These are phyloP conservation scores for Diarsia brunnea DNA, from an alignment of 2,888 invertebrate species.

Conservation along the genomic window DNA sequence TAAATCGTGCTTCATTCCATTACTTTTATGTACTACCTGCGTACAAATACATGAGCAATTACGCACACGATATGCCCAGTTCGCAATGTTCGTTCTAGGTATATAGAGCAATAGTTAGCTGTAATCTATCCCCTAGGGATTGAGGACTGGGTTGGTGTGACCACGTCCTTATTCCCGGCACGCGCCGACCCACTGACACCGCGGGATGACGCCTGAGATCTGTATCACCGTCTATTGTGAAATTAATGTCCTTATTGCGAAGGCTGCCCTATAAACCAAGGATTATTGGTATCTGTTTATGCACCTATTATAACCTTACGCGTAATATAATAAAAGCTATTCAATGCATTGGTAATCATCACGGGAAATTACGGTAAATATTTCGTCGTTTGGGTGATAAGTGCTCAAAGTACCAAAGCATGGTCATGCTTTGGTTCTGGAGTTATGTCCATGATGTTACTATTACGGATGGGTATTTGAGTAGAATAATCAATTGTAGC, in stretches of 20 bases:
- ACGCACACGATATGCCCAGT: slow-evolving; percentile 32
- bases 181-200: slow-evolving; percentile 81
- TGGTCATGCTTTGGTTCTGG: not conserved
- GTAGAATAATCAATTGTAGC: not conserved
- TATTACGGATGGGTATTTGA: not conserved
- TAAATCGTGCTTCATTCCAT: slow-evolving; percentile 16
- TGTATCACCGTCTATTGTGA: slow-evolving; percentile 46
- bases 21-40: not conserved
- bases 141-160: slow-evolving; percentile 5
- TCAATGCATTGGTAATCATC: too few relatives aligned
- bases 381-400: not conserved
- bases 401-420: not conserved
- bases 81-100: slow-evolving; percentile 22
- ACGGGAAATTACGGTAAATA: not conserved
- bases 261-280: slow-evolving; percentile 35
- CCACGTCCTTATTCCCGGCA: slow-evolving; percentile 72
- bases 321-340: too few relatives aligned
- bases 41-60: slow-evolving; percentile 15
- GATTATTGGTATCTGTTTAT: slow-evolving; percentile 24
- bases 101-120: slow-evolving; percentile 48
- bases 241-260: slow-evolving; percentile 40
- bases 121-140: slow-evolving; percentile 47
- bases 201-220: slow-evolving; percentile 61
- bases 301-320: slow-evolving; percentile 32
- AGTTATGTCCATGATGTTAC: not conserved